phyloP scores from a whole-genome alignment of 2,797 vertebrate genomes.

The Crocodylus rhombifer region DNA sequence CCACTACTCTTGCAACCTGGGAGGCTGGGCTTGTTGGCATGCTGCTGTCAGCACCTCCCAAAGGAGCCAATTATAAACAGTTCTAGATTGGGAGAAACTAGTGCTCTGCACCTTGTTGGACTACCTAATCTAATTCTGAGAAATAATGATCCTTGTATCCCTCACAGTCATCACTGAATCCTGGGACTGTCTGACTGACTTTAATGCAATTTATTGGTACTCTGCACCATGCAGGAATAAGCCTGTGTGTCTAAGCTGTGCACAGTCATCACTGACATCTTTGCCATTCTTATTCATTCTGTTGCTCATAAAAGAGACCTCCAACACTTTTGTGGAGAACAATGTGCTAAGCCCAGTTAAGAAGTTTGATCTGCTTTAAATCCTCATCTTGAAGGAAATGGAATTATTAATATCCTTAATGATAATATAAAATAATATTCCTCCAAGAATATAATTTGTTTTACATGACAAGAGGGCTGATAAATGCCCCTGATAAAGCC shows the following conservation, averaged over 20 bases:
- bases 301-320: background rate
- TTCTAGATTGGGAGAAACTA: background rate
- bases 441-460: constrained; percentile 36
- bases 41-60: background rate
- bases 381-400: background rate
- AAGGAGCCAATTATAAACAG: background rate
- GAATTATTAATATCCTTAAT: constrained; percentile 22
- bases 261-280: background rate
- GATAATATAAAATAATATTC: constrained; percentile 40
- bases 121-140: background rate
- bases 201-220: background rate
- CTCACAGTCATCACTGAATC: background rate
- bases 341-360: background rate
- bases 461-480: constrained; percentile 15
- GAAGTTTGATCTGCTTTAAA: constrained; percentile 1
- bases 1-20: too few relatives aligned
- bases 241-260: background rate
- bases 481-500: constrained; percentile 19
- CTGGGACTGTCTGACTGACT: background rate
- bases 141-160: background rate
- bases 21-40: too few relatives aligned
- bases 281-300: background rate
- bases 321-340: background rate
- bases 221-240: background rate
- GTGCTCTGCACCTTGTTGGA: background rate